Conservation (phyloP, 2,888 invertebrate species). For the Ceraclea dissimilis region DNA sequence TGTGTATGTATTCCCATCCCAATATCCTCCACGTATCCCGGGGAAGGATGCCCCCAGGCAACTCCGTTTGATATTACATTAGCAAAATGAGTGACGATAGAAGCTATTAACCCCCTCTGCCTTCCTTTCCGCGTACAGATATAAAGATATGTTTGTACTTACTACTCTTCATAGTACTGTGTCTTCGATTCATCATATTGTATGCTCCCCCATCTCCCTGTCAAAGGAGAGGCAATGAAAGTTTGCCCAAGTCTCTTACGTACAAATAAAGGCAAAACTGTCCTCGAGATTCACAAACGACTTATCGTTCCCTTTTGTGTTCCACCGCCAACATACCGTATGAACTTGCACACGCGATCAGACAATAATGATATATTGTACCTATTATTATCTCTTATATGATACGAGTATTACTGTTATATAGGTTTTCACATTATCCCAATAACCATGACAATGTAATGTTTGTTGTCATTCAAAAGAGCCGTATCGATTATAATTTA, state of each 20-base stretch:
- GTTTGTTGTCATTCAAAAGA: no score
- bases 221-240: background rate
- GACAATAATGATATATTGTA: no score
- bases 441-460: no score
- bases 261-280: no score
- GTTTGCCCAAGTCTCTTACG: conserved; percentile 2
- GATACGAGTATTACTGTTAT: no score
- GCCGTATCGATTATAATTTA: no score
- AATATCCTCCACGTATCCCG: conserved; percentile 4
- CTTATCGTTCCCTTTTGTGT: no score
- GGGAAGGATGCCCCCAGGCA: conserved; percentile 5
- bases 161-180: background rate
- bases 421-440: no score
- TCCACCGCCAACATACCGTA: no score
- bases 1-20: background rate
- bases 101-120: conserved; percentile 23
- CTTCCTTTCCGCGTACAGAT: background rate
- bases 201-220: background rate
- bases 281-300: no score
- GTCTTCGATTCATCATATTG: background rate
- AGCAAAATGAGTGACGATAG: conserved; percentile 26
- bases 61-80: conserved; percentile 26
- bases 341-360: no score
- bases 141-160: background rate
- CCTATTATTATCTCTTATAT: no score